Base-by-base conservation (phyloP, 2,113 vertebrate species). In the Silurus asotus region DNA sequence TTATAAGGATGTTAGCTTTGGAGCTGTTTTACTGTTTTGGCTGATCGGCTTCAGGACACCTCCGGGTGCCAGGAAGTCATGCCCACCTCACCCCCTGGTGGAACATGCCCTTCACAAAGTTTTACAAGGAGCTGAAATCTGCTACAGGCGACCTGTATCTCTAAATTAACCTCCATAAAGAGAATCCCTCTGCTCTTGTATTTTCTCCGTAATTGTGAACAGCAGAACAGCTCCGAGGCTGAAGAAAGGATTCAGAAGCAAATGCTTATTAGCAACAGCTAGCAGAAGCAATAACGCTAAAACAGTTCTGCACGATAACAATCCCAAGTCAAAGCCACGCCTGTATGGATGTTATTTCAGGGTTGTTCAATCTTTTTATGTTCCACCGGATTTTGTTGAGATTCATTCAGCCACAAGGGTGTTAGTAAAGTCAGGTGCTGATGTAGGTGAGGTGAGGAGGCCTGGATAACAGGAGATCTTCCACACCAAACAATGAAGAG, bases 171-270 rank as follows among this genome's bases (percentile, higher is more conserved):
- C 45, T 64, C 64, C 25, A 75, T 87, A 80, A 89, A 86, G 53
- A 20, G 48, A 85, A 81, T 69, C 59, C 49, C 75, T 55, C 28
- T 37, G 58, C 83, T n/a, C 72, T 55, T 55, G 61, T 85, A 58
- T 74, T 25, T 75, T 2, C 67, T 65, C 69, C 56, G 48, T 84
- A 86, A 86, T 61, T 61, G n/a, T 20, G 51, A 87, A 75, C 85
- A 89, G 61, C 69, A 84, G 85, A 84, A 55, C 13, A 20, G 80
- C 80, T 82, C 48, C 3, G 15, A 72, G 83, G 81, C 48, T 74
- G 86, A 58, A 74, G 56, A n/a, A 59, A 10, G 37, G 55, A 80
- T 56, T 82, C 28, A 59, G 7, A 79, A 28, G 25, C 17, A 6
- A 59, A 37, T 37, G 37, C 37, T 37, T 37, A 37, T 37, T 37